A percentile compares a stretch with the other conserved stretches of the same genome.
Conservation (phyloP, 2,797 vertebrate genomes). For the Carduelis carduelis region DNA sequence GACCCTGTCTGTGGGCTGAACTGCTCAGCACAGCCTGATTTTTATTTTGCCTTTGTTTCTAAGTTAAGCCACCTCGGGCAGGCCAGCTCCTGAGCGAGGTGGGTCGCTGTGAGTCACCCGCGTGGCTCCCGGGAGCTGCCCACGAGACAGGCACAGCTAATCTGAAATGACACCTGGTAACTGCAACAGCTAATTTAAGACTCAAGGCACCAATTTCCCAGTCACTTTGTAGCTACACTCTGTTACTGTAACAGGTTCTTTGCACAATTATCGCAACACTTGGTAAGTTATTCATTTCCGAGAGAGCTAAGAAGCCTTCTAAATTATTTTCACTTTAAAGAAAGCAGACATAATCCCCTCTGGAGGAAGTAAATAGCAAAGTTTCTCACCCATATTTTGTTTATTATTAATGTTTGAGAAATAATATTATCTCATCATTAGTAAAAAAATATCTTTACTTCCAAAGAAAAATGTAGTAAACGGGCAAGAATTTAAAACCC, state of each 20-base stretch:
- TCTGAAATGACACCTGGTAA: slow-evolving; percentile 63
- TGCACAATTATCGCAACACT: slow-evolving; percentile 53
- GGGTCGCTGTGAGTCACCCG: slow-evolving; percentile 15
- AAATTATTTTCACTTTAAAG: slow-evolving; percentile 21
- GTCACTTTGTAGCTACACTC: slow-evolving; percentile 70
- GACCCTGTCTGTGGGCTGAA: not conserved
- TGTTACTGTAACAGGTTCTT: slow-evolving; percentile 17
- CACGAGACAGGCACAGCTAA: slow-evolving; percentile 53
- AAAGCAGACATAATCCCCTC: not conserved
- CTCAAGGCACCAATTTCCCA: slow-evolving; percentile 71
- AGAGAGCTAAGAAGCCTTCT: not conserved
- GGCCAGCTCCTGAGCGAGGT: not conserved
- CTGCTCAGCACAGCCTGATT: not conserved
- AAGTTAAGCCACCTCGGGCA: not conserved
- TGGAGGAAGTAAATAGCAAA: not conserved
- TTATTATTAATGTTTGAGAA: not conserved
- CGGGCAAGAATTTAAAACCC: not conserved
- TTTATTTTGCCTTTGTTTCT: not conserved
- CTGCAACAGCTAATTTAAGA: slow-evolving; percentile 71
- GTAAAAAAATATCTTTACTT: not conserved
- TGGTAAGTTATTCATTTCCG: slow-evolving; percentile 30
- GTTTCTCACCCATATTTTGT: not conserved
- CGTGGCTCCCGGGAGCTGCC: not conserved
- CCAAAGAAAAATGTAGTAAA: not conserved
- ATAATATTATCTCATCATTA: not conserved